Percentiles rank a stretch among this genome's conserved stretches.
Evolutionary conservation across 2,797 vertebrate genomes (phyloP).

Genomic region (Coendou prehensilis): DNA sequence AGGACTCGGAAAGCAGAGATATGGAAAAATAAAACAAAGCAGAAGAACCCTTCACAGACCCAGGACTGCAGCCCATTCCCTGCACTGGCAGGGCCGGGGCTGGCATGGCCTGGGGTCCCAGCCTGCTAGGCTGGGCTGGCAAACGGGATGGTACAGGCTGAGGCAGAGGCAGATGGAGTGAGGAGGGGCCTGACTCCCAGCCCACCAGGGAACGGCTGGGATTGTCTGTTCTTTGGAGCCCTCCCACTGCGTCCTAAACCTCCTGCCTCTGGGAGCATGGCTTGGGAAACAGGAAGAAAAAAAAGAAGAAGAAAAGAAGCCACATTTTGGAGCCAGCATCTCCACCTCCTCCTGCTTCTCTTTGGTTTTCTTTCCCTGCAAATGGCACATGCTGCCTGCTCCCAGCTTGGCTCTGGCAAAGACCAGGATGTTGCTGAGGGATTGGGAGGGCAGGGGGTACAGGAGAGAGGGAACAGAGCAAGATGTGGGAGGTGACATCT

Average conservation of each 20-base stretch:
- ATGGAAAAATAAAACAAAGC: not conserved
- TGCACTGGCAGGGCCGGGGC: not conserved
- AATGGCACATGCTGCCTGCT: constrained; percentile 42
- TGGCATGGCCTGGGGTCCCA: constrained; percentile 70
- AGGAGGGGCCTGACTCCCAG: constrained; percentile 81
- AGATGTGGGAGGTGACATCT: not conserved
- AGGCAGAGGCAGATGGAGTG: constrained; percentile 82
- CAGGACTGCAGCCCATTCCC: not conserved
- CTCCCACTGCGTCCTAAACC: constrained; percentile 64
- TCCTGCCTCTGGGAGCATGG: constrained; percentile 74
- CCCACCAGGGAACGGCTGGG: constrained; percentile 79
- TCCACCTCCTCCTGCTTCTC: constrained; percentile 58
- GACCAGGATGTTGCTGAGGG: not conserved
- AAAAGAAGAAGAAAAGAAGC: not conserved
- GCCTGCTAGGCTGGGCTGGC: constrained; percentile 75
- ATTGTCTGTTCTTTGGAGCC: constrained; percentile 77
- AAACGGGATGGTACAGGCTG: constrained; percentile 73
- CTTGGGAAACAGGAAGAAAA: not conserved
- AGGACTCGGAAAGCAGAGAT: not conserved
- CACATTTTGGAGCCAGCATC: constrained; percentile 42
- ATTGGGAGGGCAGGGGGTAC: not conserved
- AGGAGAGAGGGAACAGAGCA: not conserved
- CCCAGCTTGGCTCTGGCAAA: constrained; percentile 66
- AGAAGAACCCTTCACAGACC: not conserved
- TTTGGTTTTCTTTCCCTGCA: constrained; percentile 64